Conservation (phyloP, 2,113 vertebrate genomes). For the Natator depressus region DNA sequence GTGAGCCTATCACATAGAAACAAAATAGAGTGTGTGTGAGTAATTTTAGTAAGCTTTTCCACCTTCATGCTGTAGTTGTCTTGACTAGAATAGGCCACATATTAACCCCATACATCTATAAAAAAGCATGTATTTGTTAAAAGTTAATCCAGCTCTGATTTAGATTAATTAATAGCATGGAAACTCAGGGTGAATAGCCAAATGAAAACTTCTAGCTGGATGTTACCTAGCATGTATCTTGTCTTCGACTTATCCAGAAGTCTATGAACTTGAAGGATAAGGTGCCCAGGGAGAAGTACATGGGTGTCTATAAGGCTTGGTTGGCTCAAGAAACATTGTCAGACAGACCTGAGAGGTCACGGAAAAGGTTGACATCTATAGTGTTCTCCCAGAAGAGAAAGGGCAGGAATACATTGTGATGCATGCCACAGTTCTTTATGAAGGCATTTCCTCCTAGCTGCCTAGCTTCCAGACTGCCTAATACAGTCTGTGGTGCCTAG, state of each 20-base stretch:
- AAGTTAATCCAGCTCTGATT: neutral
- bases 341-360: rapidly evolving
- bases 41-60: neutral
- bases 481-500: neutral
- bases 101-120: neutral
- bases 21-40: neutral
- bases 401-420: neutral
- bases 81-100: neutral
- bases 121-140: neutral
- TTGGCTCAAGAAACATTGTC: neutral
- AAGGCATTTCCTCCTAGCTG: neutral
- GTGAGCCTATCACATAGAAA: neutral
- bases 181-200: neutral
- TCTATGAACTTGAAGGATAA: neutral
- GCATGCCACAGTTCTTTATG: neutral
- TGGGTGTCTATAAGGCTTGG: neutral
- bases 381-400: neutral
- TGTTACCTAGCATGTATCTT: neutral
- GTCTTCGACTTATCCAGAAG: neutral
- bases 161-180: rapidly evolving
- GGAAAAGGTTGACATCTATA: neutral
- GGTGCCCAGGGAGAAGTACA: neutral
- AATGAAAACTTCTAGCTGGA: neutral
- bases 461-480: neutral
- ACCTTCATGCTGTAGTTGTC: neutral